Percentiles rank a stretch among this genome's conserved stretches.
Conservation (phyloP, 2,888 invertebrate species). For the Malachius bipustulatus region DNA sequence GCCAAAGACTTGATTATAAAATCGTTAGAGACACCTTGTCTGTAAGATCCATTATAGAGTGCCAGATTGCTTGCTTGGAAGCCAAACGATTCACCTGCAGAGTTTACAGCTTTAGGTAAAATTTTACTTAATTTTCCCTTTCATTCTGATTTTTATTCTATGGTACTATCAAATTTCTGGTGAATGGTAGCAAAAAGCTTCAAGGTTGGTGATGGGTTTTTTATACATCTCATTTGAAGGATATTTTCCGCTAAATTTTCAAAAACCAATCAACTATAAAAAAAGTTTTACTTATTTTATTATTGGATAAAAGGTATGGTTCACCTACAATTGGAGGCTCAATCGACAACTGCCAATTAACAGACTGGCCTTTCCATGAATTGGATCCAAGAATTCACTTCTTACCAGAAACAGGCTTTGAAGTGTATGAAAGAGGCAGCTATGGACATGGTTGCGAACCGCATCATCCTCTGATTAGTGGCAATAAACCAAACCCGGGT, state of each 20-base stretch:
- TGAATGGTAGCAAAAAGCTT: no score
- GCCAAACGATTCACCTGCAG: conserved; percentile 64
- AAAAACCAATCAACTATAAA: no score
- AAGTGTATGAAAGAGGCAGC: conserved; percentile 69
- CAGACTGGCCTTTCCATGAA: conserved; percentile 58
- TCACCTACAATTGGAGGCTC: conserved; percentile 51
- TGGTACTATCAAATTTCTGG: no score
- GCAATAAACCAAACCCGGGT: conserved; percentile 25
- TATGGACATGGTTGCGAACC: conserved; percentile 74
- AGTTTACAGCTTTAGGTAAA: conserved; percentile 63
- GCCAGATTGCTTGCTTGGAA: conserved; percentile 68
- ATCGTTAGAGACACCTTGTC: conserved; percentile 54
- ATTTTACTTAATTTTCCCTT: not conserved
- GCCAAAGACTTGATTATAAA: conserved; percentile 51
- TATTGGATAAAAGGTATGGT: conserved; percentile 53
- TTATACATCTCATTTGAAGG: no score
- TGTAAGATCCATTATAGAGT: conserved; percentile 61
- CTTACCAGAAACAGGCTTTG: conserved; percentile 52
- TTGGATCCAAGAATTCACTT: conserved; percentile 48
- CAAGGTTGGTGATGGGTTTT: no score
- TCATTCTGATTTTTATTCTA: no score
- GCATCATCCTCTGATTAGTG: conserved; percentile 39
- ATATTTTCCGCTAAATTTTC: no score
- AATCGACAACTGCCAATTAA: conserved; percentile 64
- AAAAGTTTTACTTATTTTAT: no score